Evolutionary conservation across 2,888 invertebrate genomes (phyloP).

Genomic region (Lysandra bellargus): DNA sequence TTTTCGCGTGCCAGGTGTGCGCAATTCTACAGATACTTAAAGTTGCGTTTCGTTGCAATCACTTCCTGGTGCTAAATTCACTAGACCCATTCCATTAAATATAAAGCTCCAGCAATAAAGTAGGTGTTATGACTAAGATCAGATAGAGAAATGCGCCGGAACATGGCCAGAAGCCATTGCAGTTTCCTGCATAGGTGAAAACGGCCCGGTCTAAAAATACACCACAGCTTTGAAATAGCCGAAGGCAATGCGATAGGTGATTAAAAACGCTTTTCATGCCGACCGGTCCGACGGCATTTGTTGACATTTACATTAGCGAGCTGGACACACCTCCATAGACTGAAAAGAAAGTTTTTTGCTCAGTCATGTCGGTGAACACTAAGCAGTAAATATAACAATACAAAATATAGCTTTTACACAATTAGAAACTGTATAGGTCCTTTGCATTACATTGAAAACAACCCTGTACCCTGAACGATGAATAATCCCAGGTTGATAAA

Average conservation of each 20-base stretch:
- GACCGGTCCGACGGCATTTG: constrained; percentile 68
- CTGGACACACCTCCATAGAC: constrained; percentile 60
- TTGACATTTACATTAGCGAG: constrained; percentile 73
- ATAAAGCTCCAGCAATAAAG: constrained; percentile 8
- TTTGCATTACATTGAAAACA: background rate
- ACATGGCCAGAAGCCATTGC: constrained; percentile 32
- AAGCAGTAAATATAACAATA: background rate
- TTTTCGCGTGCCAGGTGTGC: constrained; percentile 15
- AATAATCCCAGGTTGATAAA: background rate
- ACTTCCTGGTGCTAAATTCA: background rate
- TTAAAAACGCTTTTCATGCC: constrained; percentile 52
- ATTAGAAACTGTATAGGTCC: background rate
- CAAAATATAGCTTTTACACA: background rate
- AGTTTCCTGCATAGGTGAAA: constrained; percentile 43
- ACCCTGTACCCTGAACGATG: background rate
- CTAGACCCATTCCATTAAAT: background rate
- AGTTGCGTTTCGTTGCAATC: background rate
- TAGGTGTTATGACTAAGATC: constrained; percentile 20
- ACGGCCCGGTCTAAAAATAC: constrained; percentile 49
- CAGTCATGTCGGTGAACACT: background rate
- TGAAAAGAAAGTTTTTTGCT: constrained; percentile 64
- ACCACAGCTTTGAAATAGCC: constrained; percentile 63
- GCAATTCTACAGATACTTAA: background rate
- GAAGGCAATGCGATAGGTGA: constrained; percentile 50
- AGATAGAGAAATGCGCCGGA: constrained; percentile 28